phyloP scores from a whole-genome alignment of 2,888 invertebrate genomes.

The Saturnia japonica region DNA sequence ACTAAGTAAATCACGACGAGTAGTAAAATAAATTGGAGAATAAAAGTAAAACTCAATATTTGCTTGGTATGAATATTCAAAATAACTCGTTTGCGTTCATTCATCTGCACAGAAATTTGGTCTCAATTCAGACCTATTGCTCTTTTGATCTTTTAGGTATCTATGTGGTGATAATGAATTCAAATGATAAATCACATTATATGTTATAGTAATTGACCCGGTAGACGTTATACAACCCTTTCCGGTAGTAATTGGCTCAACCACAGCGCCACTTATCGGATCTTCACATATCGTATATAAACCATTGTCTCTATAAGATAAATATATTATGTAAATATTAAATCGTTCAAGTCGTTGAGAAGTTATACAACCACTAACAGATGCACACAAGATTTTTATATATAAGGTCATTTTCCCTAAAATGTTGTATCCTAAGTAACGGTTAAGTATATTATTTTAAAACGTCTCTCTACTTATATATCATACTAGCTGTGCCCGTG shows the following conservation, averaged over 20 bases:
- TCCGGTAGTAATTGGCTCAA: too few relatives aligned
- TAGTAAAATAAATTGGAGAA: neutral
- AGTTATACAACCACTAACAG: too few relatives aligned
- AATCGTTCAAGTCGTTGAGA: too few relatives aligned
- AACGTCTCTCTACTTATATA: neutral
- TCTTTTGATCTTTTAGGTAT: neutral
- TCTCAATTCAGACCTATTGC: neutral
- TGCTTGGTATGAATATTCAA: neutral
- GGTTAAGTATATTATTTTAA: neutral
- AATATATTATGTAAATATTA: too few relatives aligned
- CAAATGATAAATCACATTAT: neutral
- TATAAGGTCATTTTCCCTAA: too few relatives aligned
- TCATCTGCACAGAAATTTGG: neutral
- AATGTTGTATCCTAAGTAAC: neutral
- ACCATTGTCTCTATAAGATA: too few relatives aligned
- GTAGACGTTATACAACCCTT: too few relatives aligned
- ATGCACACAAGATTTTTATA: too few relatives aligned
- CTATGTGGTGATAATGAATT: neutral
- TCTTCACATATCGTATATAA: too few relatives aligned
- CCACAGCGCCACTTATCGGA: too few relatives aligned
- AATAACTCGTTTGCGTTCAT: neutral
- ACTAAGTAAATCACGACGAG: neutral
- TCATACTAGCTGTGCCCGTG: too few relatives aligned
- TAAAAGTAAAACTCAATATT: neutral
- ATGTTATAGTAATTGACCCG: neutral